A percentile compares a stretch with the other conserved stretches of the same genome.
phyloP scores from a whole-genome alignment of 2,888 invertebrate species.

The Drosophila sordidula region DNA sequence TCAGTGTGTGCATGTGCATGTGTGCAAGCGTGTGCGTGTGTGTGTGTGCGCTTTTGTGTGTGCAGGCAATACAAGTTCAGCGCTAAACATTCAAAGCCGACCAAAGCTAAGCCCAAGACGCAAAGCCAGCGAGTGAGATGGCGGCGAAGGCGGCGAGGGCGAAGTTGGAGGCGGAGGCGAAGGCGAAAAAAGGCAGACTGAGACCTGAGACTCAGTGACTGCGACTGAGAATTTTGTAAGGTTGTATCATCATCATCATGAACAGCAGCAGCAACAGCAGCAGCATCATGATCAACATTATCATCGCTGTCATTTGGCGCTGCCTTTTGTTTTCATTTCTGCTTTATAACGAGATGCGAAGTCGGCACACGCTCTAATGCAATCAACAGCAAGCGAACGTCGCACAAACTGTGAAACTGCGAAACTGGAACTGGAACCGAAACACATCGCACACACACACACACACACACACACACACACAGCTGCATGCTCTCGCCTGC shows the following conservation, averaged over 20 bases:
- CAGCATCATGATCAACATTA: slow-evolving; percentile 22
- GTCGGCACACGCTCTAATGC: slow-evolving; percentile 78
- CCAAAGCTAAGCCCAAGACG: slow-evolving; percentile 56
- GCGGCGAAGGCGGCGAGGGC: slow-evolving; percentile 34
- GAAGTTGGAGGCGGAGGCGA: slow-evolving; percentile 41
- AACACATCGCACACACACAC: slow-evolving; percentile 8
- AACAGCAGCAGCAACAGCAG: slow-evolving; percentile 24
- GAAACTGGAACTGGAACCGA: slow-evolving; percentile 62
- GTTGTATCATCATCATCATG: slow-evolving; percentile 6
- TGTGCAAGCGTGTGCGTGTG: slow-evolving; percentile 31
- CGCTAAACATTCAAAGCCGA: slow-evolving; percentile 80
- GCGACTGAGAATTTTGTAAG: slow-evolving; percentile 21
- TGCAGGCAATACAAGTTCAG: slow-evolving; percentile 77
- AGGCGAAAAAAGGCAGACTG: slow-evolving; percentile 38
- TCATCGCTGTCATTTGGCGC: slow-evolving; percentile 43
- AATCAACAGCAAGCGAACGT: slow-evolving; percentile 69
- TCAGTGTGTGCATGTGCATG: slow-evolving; percentile 24
- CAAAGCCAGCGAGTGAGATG: slow-evolving; percentile 48
- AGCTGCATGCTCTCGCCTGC: slow-evolving; percentile 18
- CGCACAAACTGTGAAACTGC: slow-evolving; percentile 60
- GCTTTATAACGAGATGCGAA: slow-evolving; percentile 74
- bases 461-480: slow-evolving; percentile 18
- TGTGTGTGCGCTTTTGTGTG: slow-evolving; percentile 46
- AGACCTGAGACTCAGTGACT: slow-evolving; percentile 40
- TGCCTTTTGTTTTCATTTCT: slow-evolving; percentile 74